A percentile compares a stretch with the other conserved stretches of the same genome.
These are phyloP conservation scores for Liopterus haemorrhoidalis DNA, from an alignment of 2,888 invertebrate species.

Conservation along the genomic window DNA sequence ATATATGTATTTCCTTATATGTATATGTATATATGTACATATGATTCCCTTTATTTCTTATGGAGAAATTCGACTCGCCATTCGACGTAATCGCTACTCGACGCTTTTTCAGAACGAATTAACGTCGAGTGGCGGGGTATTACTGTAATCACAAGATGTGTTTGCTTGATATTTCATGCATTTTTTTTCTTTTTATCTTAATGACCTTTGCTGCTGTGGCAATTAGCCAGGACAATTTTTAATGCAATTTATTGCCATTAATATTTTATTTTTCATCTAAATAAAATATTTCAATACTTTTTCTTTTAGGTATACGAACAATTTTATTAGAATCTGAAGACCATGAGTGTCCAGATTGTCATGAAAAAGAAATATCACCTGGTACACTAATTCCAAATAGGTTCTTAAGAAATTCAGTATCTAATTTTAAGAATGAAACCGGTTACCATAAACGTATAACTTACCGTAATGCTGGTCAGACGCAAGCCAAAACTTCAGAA, in stretches of 20 bases:
- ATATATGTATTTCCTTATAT: too few species aligned
- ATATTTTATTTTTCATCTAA: neutral
- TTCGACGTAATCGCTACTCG: too few species aligned
- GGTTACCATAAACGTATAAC: conserved; percentile 64
- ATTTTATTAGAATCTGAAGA: conserved; percentile 87
- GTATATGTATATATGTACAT: too few species aligned
- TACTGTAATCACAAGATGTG: too few species aligned
- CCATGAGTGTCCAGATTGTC: conserved; percentile 91
- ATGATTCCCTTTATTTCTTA: too few species aligned
- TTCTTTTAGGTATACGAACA: conserved; percentile 70
- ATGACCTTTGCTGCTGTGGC: neutral
- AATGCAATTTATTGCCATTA: neutral
- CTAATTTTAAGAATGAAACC: conserved; percentile 85
- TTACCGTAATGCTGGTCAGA: conserved; percentile 19
- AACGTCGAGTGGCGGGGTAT: too few species aligned
- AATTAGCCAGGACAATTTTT: neutral
- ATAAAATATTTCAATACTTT: conserved; percentile 12
- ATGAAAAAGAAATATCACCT: conserved; percentile 87
- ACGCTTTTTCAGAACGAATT: too few species aligned
- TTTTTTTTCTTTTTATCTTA: neutral
- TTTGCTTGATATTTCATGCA: too few species aligned
- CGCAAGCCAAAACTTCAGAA: conserved; percentile 8
- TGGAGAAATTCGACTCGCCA: too few species aligned
- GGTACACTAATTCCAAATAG: conserved; percentile 88
- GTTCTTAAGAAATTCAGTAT: conserved; percentile 82